Evolutionary conservation across 2,888 invertebrate genomes (phyloP).

Genomic region (Andrena dorsata): DNA sequence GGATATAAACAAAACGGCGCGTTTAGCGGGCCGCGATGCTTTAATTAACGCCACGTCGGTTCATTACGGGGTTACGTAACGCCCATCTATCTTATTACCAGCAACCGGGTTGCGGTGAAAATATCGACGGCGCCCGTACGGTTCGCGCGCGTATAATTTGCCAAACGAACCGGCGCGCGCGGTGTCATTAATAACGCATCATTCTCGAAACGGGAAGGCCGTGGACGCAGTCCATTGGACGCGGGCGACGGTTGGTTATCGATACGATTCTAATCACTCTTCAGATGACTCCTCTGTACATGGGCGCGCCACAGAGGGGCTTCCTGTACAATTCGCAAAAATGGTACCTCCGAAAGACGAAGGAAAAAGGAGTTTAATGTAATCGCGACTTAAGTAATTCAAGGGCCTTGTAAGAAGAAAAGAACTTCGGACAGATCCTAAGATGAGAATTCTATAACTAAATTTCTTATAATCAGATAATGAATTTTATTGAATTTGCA

Average conservation of each 20-base stretch:
- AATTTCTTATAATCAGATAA: too few species aligned
- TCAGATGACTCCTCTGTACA: too few species aligned
- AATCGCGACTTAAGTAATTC: too few species aligned
- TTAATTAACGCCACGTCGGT: slow-evolving; percentile 56
- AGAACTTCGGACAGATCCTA: too few species aligned
- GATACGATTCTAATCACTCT: not conserved
- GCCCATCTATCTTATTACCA: slow-evolving; percentile 54
- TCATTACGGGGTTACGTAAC: slow-evolving; percentile 52
- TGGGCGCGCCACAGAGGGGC: too few species aligned
- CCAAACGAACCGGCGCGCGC: slow-evolving; percentile 31
- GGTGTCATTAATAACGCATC: slow-evolving; percentile 37
- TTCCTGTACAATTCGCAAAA: too few species aligned
- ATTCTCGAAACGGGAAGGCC: not conserved
- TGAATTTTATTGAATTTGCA: too few species aligned
- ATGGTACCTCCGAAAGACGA: too few species aligned
- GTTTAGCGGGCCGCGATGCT: slow-evolving; percentile 16
- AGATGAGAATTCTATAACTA: too few species aligned
- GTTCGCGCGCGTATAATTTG: slow-evolving; percentile 44
- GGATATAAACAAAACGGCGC: slow-evolving; percentile 11
- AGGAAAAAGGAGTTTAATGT: too few species aligned
- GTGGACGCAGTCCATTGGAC: not conserved
- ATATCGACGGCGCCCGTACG: slow-evolving; percentile 36
- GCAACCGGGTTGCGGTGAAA: slow-evolving; percentile 37
- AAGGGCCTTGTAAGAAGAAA: too few species aligned
- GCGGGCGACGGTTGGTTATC: not conserved